Conservation (phyloP, 2,113 vertebrate genomes). For the rabbit (Oryctolagus cuniculus) region mOryCun1.1 NC_091434.1:111027501-111028000, state of each 20-base stretch:
- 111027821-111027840: background rate
- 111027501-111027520: too few species aligned
- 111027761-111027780: background rate
- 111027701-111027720: background rate
- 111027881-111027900: background rate
- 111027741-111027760: background rate
- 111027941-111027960: background rate
- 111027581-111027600: too few species aligned
- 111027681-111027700: too few species aligned
- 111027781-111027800: background rate
- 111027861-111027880: background rate
- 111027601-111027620: too few species aligned
- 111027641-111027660: background rate
- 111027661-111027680: too few species aligned
- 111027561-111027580: too few species aligned
- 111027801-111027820: background rate
- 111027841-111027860: background rate
- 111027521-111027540: too few species aligned
- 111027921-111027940: fast-evolving
- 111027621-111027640: too few species aligned
- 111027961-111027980: background rate
- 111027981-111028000: fast-evolving
- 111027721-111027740: too few species aligned
- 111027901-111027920: fast-evolving
- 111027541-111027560: too few species aligned